These are phyloP conservation scores for Corydoras sp. DNA, from an alignment of 2,113 vertebrate genomes.

Conservation along the genomic window DNA sequence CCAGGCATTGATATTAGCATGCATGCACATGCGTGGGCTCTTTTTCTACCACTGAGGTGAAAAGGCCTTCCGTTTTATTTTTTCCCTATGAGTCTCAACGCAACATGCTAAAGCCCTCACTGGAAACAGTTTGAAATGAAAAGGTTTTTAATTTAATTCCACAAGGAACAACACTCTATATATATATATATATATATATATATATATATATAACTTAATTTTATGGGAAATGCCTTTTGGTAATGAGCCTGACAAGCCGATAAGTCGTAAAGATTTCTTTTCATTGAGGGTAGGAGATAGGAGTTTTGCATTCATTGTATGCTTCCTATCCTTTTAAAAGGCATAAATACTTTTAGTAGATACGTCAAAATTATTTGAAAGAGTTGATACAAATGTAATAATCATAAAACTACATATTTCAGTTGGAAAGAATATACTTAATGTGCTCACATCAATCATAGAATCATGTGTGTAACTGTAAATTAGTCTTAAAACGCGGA, in stretches of 20 bases:
- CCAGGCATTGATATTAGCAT: slow-evolving; percentile 38
- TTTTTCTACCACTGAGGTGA: slow-evolving; percentile 25
- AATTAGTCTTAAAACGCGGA: no score
- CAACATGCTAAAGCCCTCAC: not conserved
- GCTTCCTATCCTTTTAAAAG: slow-evolving; percentile 12
- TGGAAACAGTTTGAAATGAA: not conserved
- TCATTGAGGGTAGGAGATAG: not conserved
- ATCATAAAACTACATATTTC: slow-evolving; percentile 2
- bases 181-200: no score
- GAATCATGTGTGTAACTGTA: not conserved
- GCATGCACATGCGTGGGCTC: slow-evolving; percentile 35
- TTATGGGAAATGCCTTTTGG: slow-evolving; percentile 13
- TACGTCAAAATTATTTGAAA: slow-evolving; percentile 9
- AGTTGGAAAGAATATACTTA: not conserved
- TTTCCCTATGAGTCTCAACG: slow-evolving; percentile 3
- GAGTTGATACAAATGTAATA: not conserved
- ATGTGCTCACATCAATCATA: not conserved
- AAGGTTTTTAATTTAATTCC: not conserved
- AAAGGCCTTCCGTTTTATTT: slow-evolving; percentile 12
- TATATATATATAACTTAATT: not conserved
- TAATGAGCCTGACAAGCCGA: not conserved
- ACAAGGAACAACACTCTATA: not conserved
- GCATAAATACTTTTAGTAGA: not conserved
- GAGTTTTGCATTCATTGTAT: slow-evolving; percentile 14
- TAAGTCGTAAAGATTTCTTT: slow-evolving; percentile 11